Conservation (phyloP, 1,140 invertebrate genomes). For the Chrysopa pallens region DNA sequence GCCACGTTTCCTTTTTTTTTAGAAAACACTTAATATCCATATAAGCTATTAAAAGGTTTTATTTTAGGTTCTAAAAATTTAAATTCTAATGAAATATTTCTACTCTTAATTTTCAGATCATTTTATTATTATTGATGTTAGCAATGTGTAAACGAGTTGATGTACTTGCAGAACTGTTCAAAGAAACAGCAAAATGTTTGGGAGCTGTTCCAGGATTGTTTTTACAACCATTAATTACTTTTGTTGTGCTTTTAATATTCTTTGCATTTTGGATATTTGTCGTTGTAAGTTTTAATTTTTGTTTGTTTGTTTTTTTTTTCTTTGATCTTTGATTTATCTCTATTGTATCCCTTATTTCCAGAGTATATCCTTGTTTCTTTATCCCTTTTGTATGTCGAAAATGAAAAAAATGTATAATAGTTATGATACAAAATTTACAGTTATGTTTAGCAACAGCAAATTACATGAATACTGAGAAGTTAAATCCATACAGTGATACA, state of each 20-base stretch:
- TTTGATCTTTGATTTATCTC: background rate
- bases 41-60: slow-evolving; percentile 1
- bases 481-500: background rate
- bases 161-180: slow-evolving; percentile 65
- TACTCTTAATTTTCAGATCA: slow-evolving; percentile 41
- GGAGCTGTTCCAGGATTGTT: slow-evolving; percentile 68
- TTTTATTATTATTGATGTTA: slow-evolving; percentile 60
- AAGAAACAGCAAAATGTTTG: slow-evolving; percentile 73
- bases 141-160: slow-evolving; percentile 63
- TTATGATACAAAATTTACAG: slow-evolving; percentile 12
- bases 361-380: background rate
- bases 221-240: slow-evolving; percentile 74
- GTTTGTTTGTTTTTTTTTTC: slow-evolving; percentile 1
- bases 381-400: background rate
- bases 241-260: slow-evolving; percentile 57
- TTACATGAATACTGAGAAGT: slow-evolving; percentile 8
- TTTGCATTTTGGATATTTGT: slow-evolving; percentile 73
- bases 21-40: background rate
- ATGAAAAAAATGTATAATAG: slow-evolving; percentile 1
- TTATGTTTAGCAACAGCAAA: slow-evolving; percentile 38
- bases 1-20: background rate
- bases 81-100: background rate
- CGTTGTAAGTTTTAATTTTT: slow-evolving; percentile 38
- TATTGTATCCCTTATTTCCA: background rate
- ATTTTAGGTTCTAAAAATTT: too few species aligned